These are phyloP conservation scores for Loris lydekkerianus DNA, from an alignment of 2,797 vertebrate species.

Conservation along the genomic window DNA sequence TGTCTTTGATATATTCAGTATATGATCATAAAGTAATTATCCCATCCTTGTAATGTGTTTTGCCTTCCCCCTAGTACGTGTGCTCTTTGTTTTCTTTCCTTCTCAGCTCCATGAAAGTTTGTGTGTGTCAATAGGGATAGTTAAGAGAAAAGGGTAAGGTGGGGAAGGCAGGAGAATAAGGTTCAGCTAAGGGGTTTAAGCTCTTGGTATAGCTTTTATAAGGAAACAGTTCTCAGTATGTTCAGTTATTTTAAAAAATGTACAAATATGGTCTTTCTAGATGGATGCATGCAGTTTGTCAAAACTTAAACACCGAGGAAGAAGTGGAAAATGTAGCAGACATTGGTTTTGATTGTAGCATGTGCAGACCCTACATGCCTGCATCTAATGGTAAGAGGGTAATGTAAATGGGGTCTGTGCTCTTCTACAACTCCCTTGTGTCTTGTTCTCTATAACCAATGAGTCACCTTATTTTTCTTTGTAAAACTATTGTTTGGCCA, in stretches of 20 bases:
- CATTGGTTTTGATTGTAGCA: slow-evolving; percentile 96
- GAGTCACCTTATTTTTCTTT: background rate
- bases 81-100: background rate
- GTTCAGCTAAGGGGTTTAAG: background rate
- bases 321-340: slow-evolving; percentile 97
- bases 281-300: slow-evolving; percentile 98
- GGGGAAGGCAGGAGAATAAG: background rate
- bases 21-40: background rate
- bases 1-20: background rate
- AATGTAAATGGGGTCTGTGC: background rate
- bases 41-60: background rate
- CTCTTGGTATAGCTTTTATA: background rate
- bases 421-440: rapidly evolving
- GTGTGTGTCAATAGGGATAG: background rate
- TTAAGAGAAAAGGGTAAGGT: background rate
- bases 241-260: background rate
- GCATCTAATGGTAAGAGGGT: slow-evolving; percentile 91
- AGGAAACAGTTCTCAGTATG: background rate
- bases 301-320: slow-evolving; percentile 96
- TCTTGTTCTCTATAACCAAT: background rate
- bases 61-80: background rate
- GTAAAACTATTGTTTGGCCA: background rate
- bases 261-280: slow-evolving; percentile 87
- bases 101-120: background rate
- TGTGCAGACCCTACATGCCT: slow-evolving; percentile 95